Conservation (phyloP, 1,140 invertebrate species). For the Hyposmocoma kahamanoa region DNA sequence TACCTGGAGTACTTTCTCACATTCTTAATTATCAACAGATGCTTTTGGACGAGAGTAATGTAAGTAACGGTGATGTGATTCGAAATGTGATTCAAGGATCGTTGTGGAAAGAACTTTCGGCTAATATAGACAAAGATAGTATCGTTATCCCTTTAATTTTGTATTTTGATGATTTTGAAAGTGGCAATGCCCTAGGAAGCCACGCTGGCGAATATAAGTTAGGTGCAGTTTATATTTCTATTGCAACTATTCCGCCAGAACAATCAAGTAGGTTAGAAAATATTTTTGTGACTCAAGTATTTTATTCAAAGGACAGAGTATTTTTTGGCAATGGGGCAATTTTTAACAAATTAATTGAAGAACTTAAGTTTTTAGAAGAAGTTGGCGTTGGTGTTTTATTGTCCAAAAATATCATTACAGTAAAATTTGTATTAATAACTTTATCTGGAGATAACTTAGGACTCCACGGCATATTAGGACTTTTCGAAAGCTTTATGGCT, state of each 20-base stretch:
- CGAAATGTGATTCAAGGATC: no score
- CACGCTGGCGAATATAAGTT: conserved; percentile 24
- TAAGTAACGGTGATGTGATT: no score
- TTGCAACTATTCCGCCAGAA: conserved; percentile 24
- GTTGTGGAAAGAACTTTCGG: no score
- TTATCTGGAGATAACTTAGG: no score
- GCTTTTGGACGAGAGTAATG: no score
- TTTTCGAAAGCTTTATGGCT: no score
- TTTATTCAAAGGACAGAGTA: conserved; percentile 23
- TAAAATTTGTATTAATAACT: no score
- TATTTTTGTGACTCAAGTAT: conserved; percentile 26
- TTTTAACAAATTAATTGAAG: conserved; percentile 8
- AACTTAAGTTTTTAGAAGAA: conserved; percentile 8
- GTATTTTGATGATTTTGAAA: conserved; percentile 25
- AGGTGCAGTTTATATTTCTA: conserved; percentile 24
- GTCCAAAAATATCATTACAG: no score
- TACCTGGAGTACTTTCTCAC: no score
- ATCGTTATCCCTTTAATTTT: conserved; percentile 9
- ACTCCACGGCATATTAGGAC: no score
- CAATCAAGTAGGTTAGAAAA: conserved; percentile 21
- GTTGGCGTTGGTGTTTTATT: conserved; percentile 1
- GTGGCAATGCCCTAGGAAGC: conserved; percentile 23
- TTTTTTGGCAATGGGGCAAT: conserved; percentile 17
- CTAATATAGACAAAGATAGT: no score
- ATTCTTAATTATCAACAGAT: no score